Conservation (phyloP, 2,888 invertebrate genomes). For the Agriopis aurantiaria region DNA sequence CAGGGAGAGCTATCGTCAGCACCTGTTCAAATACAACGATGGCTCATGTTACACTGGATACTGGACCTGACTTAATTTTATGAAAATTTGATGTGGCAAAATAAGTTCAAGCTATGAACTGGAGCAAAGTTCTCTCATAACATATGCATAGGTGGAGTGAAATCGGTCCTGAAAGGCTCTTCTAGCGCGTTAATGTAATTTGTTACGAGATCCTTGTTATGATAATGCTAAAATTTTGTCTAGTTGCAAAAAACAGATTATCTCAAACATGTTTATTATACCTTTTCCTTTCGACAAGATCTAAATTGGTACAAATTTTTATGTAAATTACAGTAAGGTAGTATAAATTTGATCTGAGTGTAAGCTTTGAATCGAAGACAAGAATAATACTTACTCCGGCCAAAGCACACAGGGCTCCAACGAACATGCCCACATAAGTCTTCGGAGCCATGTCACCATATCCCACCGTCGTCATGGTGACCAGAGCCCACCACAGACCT, state of each 20-base stretch:
- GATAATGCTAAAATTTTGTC: slow-evolving; percentile 1
- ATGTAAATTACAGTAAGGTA: slow-evolving; percentile 1
- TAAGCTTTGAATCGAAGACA: background rate
- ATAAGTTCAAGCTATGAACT: slow-evolving; percentile 44
- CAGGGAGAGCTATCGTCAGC: slow-evolving; percentile 98
- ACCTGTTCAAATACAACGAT: slow-evolving; percentile 62
- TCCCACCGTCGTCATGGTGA: slow-evolving; percentile 99
- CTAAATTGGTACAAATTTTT: slow-evolving; percentile 2
- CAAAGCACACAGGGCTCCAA: slow-evolving; percentile 98
- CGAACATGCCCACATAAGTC: slow-evolving; percentile 99
- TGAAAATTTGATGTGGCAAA: slow-evolving; percentile 46
- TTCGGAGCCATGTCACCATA: slow-evolving; percentile 99
- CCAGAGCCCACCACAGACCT: slow-evolving; percentile 99
- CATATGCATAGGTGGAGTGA: slow-evolving; percentile 38
- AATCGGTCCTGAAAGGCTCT: slow-evolving; percentile 29
- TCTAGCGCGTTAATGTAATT: background rate
- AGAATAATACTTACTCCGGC: slow-evolving; percentile 92
- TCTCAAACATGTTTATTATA: background rate
- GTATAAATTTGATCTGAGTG: background rate
- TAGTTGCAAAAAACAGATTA: slow-evolving; percentile 1
- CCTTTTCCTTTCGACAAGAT: slow-evolving; percentile 4
- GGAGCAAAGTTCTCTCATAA: slow-evolving; percentile 39
- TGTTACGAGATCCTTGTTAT: slow-evolving; percentile 9
- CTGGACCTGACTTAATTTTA: slow-evolving; percentile 35
- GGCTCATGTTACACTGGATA: slow-evolving; percentile 34